Evolutionary conservation across 2,888 invertebrate genomes (phyloP).

Genomic region (Autographa pulchrina): DNA sequence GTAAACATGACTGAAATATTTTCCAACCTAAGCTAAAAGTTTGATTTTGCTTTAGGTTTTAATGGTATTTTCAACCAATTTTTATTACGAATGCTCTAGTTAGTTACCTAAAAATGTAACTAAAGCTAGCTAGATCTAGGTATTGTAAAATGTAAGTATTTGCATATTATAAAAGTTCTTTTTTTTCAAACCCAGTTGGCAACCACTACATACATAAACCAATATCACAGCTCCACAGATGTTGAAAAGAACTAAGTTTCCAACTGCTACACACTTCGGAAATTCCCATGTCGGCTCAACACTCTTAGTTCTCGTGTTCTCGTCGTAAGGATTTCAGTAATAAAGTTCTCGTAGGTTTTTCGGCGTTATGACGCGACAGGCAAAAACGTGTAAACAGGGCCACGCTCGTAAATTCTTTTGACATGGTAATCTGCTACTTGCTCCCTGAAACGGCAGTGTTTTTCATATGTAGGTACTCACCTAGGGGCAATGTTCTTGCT

Average conservation of each 20-base stretch:
- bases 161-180: no score
- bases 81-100: no score
- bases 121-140: no score
- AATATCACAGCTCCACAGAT: conserved; percentile 40
- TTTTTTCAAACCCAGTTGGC: no score
- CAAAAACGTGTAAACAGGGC: conserved; percentile 76
- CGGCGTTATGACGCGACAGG: conserved; percentile 69
- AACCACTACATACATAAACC: conserved; percentile 14
- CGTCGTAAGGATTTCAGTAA: conserved; percentile 68
- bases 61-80: no score
- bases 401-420: conserved; percentile 77
- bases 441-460: conserved; percentile 60
- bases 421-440: conserved; percentile 79
- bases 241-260: conserved; percentile 46
- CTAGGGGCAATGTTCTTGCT: neutral
- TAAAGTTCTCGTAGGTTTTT: conserved; percentile 72
- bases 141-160: no score
- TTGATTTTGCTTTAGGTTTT: no score
- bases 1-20: no score
- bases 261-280: conserved; percentile 49
- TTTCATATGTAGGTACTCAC: conserved; percentile 14
- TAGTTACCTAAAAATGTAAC: no score
- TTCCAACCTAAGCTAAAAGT: no score
- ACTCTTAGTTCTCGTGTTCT: conserved; percentile 48
- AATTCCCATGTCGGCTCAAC: conserved; percentile 47